These are phyloP conservation scores for Drosophila falleni DNA, from an alignment of 2,888 invertebrate genomes.

Conservation along the genomic window DNA sequence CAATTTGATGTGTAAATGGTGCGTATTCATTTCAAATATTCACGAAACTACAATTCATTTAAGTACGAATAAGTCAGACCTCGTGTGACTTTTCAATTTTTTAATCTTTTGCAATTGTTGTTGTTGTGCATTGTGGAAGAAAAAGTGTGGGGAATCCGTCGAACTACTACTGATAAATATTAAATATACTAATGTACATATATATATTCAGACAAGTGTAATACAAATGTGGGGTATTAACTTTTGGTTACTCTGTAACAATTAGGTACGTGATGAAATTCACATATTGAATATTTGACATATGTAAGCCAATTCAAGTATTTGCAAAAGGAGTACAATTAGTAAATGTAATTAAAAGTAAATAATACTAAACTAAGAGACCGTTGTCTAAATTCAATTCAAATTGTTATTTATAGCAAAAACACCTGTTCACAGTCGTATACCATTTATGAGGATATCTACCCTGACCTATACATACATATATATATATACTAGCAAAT, in stretches of 20 bases:
- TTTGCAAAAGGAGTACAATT: neutral
- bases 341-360: neutral
- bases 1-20: slow-evolving; percentile 74
- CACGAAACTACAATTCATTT: slow-evolving; percentile 6
- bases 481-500: neutral
- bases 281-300: neutral
- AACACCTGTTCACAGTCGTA: neutral
- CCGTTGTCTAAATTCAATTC: neutral
- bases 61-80: neutral
- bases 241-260: neutral
- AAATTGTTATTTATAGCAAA: neutral
- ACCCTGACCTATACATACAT: slow-evolving; percentile 29
- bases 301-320: neutral
- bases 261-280: neutral
- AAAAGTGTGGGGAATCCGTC: neutral
- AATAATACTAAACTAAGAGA: neutral
- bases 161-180: neutral
- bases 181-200: neutral
- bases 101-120: neutral
- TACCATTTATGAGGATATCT: neutral
- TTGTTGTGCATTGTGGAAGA: neutral
- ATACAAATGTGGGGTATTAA: neutral
- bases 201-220: neutral
- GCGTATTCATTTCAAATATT: slow-evolving; percentile 45
- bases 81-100: neutral